Percentiles rank a stretch among this genome's conserved stretches.
Conservation (phyloP, 2,888 invertebrate species). For the Drosophila mayaguana region DNA sequence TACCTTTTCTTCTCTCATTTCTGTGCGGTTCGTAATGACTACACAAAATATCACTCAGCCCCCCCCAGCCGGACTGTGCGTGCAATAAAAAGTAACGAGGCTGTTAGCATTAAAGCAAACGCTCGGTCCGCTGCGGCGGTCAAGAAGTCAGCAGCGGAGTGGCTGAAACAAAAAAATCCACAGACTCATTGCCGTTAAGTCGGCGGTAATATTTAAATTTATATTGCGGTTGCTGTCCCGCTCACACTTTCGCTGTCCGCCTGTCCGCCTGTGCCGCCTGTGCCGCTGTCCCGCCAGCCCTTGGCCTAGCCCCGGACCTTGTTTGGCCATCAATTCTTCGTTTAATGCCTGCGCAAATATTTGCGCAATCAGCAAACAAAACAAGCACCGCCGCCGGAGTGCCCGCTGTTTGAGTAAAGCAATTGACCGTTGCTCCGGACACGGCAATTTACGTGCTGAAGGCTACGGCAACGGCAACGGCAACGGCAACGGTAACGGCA, state of each 20-base stretch:
- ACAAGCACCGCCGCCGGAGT: slow-evolving; percentile 58
- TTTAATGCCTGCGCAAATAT: slow-evolving; percentile 80
- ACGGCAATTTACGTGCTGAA: slow-evolving; percentile 55
- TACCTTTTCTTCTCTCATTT: slow-evolving; percentile 64
- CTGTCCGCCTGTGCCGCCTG: background rate
- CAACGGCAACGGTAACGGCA: slow-evolving; percentile 10
- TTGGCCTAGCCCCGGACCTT: slow-evolving; percentile 3
- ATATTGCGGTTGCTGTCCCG: slow-evolving; percentile 59
- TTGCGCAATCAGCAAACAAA: slow-evolving; percentile 81
- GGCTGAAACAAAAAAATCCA: slow-evolving; percentile 50
- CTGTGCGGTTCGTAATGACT: slow-evolving; percentile 63
- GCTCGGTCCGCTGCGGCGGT: slow-evolving; percentile 52
- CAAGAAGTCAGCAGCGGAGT: slow-evolving; percentile 51
- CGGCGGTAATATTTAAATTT: slow-evolving; percentile 79
- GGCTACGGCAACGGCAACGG: slow-evolving; percentile 17
- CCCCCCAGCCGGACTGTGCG: slow-evolving; percentile 55
- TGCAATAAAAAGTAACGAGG: slow-evolving; percentile 81
- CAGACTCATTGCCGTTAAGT: slow-evolving; percentile 76
- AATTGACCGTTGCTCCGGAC: slow-evolving; percentile 73
- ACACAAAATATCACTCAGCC: slow-evolving; percentile 49
- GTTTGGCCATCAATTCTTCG: slow-evolving; percentile 71
- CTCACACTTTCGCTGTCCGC: background rate
- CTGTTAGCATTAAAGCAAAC: slow-evolving; percentile 78
- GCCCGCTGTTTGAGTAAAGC: slow-evolving; percentile 75
- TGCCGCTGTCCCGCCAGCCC: background rate